Evolutionary conservation across 2,797 vertebrate species (phyloP), one percentile per base, ranked within the genome.

Genomic region (Phrynocephalus vlangalii): DNA sequence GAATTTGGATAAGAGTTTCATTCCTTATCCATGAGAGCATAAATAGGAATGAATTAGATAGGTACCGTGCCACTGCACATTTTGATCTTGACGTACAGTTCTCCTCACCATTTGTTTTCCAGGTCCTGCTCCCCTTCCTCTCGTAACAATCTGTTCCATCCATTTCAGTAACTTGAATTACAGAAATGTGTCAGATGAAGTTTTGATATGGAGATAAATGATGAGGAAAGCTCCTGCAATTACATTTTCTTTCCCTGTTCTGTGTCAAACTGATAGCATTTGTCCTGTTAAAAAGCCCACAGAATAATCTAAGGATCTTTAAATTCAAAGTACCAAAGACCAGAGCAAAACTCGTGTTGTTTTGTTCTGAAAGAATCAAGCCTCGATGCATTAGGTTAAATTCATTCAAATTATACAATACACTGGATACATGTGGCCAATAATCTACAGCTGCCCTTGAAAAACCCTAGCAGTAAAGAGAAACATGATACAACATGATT

Each of bases 171-270:
- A 66, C 26, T 33, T 22, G 75, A n/a, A 28, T n/a, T 63, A 79
- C 4, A 84, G 75, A 87, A 87, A 88, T 16, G 33, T 7, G 63
- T 52, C 10, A n/a, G 6, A 48, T 76, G 67, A 87, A 28, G 33
- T 18, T 78, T 77, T 68, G n/a, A 38, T 28, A 26, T 70, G 63
- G n/a, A 79, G 66, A 16, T 26, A 20, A 66, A 79, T 44, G 16
- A 76, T 48, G 18, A 30, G 79, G 67, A 33, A 56, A 77, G 33
- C 8, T 56, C 67, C n/a, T 50, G 50, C 71, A 28, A 15, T 63
- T 63, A 63, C 7, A 28, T 63, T 73, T 63, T 6, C 16, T 82
- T 70, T 22, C 20, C n/a, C 16, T 26, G 11, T 38, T 24, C 11
- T 9, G 7, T 50, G 9, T 38, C 44, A 79, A 33, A 24, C 30